A percentile compares a stretch with the other conserved stretches of the same genome.
Conservation (phyloP, 1,140 invertebrate genomes). For the Globodera ellingtonae region DNA sequence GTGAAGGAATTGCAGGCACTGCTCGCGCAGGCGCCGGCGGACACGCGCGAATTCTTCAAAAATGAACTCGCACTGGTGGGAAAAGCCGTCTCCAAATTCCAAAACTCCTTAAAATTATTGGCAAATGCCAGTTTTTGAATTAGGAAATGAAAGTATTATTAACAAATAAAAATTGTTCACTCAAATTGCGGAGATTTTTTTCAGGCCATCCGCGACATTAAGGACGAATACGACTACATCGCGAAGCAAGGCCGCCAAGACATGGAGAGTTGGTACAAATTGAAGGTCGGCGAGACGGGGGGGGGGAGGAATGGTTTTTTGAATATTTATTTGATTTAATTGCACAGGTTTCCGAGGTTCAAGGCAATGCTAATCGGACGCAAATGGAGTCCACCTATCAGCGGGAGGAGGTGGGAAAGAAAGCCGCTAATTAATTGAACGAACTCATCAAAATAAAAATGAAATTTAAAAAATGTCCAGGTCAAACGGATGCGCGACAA, state of each 20-base stretch:
- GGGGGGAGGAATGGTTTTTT: not conserved
- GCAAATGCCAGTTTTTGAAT: too few species aligned
- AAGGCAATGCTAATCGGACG: conserved; percentile 68
- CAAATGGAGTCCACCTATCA: conserved; percentile 69
- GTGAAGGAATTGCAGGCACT: conserved; percentile 70
- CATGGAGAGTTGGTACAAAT: conserved; percentile 66
- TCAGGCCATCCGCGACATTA: conserved; percentile 68
- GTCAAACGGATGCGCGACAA: conserved; percentile 68
- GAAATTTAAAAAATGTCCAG: not conserved
- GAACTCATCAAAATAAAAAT: too few species aligned
- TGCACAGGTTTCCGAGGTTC: conserved; percentile 66
- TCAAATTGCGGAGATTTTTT: not conserved
- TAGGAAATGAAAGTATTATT: too few species aligned
- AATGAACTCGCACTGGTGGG: conserved; percentile 67
- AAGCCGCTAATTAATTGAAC: not conserved
- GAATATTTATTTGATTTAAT: too few species aligned
- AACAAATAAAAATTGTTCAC: too few species aligned
- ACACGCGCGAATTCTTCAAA: conserved; percentile 66
- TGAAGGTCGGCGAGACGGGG: conserved; percentile 51
- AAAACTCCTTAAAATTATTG: too few species aligned
- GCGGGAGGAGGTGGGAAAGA: conserved; percentile 65
- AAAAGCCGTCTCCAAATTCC: too few species aligned
- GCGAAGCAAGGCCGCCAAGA: conserved; percentile 67
- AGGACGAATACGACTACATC: conserved; percentile 69
- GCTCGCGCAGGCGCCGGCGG: conserved; percentile 66